Conservation (phyloP, 37 sponge, comb jelly and placozoan species). For the Geodia barretti region DNA sequence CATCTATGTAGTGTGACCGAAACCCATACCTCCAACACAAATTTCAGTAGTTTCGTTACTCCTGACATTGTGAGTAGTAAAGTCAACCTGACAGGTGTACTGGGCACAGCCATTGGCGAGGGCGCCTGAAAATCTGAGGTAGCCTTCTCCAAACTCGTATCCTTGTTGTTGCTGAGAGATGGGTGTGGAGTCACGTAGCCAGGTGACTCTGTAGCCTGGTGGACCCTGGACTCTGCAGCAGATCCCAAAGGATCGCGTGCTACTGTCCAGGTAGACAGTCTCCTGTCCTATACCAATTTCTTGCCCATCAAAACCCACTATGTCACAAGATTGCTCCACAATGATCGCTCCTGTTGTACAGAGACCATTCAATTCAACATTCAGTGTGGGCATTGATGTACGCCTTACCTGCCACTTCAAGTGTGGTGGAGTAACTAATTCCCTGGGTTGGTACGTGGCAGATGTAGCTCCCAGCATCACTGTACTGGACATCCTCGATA, state of each 20-base stretch:
- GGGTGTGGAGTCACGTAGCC: background rate
- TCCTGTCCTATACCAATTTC: slow-evolving; percentile 14
- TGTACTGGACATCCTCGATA: background rate
- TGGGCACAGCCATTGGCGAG: background rate
- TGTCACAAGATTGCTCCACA: background rate
- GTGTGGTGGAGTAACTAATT: background rate
- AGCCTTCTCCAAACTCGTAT: background rate
- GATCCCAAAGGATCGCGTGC: background rate
- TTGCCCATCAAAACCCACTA: no score
- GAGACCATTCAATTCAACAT: background rate
- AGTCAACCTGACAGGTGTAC: slow-evolving; percentile 3
- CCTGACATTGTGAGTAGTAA: background rate
- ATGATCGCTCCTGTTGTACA: background rate
- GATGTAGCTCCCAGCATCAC: slow-evolving; percentile 13
- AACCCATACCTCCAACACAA: slow-evolving; percentile 8
- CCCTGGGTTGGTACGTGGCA: background rate
- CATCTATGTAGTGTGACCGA: background rate
- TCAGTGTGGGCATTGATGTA: background rate
- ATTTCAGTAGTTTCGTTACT: background rate
- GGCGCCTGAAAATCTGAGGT: background rate
- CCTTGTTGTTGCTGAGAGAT: background rate
- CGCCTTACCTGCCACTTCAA: no score
- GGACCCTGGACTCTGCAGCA: slow-evolving; percentile 13
- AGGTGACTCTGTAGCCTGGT: background rate
- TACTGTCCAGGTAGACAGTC: background rate